These are phyloP conservation scores for Caenorhabditis sp. DNA, from an alignment of 2,888 invertebrate species.

Conservation along the genomic window DNA sequence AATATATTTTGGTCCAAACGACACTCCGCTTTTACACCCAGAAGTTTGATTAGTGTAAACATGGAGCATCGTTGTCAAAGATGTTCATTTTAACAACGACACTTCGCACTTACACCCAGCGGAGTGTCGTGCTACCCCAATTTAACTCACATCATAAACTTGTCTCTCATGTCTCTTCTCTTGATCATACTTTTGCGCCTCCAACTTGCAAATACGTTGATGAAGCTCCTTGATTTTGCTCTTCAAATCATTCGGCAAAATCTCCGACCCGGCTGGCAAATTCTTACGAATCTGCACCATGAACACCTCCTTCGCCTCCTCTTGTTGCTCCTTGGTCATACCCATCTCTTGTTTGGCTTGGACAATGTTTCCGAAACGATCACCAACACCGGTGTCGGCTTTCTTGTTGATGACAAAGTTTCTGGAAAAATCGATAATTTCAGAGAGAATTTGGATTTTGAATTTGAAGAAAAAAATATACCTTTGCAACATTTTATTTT, in stretches of 20 bases:
- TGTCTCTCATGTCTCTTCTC: constrained; percentile 71
- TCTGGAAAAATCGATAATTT: constrained; percentile 14
- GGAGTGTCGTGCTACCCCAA: not conserved
- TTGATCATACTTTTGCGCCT: constrained; percentile 69
- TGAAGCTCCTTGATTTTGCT: constrained; percentile 69
- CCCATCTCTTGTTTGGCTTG: constrained; percentile 93
- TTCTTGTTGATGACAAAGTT: constrained; percentile 65
- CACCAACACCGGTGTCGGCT: constrained; percentile 62
- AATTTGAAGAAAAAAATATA: not conserved
- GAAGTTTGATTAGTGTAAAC: too few species aligned
- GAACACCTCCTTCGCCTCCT: constrained; percentile 83
- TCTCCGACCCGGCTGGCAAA: constrained; percentile 37
- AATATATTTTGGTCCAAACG: too few species aligned
- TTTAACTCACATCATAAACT: constrained; percentile 65
- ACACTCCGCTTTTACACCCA: too few species aligned
- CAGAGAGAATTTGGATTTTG: too few species aligned
- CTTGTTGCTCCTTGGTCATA: constrained; percentile 99
- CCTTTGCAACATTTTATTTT: too few species aligned
- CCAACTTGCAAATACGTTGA: constrained; percentile 68
- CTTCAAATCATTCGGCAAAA: constrained; percentile 58
- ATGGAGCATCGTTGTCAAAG: too few species aligned
- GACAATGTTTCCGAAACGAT: constrained; percentile 79
- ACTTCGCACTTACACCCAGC: too few species aligned
- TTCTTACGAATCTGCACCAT: constrained; percentile 34
- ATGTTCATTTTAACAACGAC: too few species aligned